Evolutionary conservation across 2,888 invertebrate genomes (phyloP).

Genomic region (Melinaea marsaeus): DNA sequence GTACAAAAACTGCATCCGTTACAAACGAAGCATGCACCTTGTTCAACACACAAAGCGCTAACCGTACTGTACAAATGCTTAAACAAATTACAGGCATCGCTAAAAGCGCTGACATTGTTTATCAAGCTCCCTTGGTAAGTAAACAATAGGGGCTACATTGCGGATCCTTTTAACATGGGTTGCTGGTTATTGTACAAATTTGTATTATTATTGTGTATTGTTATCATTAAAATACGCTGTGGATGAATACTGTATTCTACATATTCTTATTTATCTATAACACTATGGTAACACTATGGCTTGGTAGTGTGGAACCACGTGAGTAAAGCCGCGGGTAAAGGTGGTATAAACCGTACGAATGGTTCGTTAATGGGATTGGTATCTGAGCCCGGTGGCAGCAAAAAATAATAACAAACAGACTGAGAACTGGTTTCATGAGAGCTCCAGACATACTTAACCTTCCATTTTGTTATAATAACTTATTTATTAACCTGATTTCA

Average conservation of each 20-base stretch:
- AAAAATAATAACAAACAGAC: conserved; percentile 70
- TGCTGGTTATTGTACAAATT: conserved; percentile 11
- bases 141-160: conserved; percentile 28
- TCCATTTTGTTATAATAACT: conserved; percentile 49
- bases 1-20: conserved; percentile 16
- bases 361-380: conserved; percentile 32
- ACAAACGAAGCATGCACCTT: conserved; percentile 15
- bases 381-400: conserved; percentile 43
- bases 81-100: conserved; percentile 20
- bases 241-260: not conserved
- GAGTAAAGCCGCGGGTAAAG: not conserved
- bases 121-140: conserved; percentile 12
- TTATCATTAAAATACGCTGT: conserved; percentile 7
- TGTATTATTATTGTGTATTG: conserved; percentile 18
- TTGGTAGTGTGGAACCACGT: not conserved
- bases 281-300: no score
- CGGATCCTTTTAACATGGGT: conserved; percentile 20
- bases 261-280: no score
- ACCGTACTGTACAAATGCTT: conserved; percentile 11
- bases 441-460: conserved; percentile 53
- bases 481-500: not conserved
- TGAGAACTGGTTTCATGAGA: conserved; percentile 62
- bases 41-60: conserved; percentile 20
- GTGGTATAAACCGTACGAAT: conserved; percentile 1
- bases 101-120: conserved; percentile 21